phyloP scores from a whole-genome alignment of 2,113 vertebrate species.

The Neolamprologus toae region DNA sequence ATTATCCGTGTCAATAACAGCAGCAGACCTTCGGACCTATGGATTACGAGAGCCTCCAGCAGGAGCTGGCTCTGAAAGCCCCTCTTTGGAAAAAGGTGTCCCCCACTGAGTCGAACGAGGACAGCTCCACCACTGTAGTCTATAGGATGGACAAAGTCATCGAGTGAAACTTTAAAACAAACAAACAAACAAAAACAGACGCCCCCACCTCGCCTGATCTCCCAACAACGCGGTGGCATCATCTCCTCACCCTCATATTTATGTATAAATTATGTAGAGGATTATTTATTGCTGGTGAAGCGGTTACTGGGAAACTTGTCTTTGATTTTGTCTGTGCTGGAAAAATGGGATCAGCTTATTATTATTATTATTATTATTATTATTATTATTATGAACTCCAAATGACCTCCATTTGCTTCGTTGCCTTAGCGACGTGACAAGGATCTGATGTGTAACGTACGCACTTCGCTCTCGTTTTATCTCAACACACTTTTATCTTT shows the following conservation, averaged over 20 bases:
- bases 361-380: background rate
- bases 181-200: background rate
- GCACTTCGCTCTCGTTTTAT: background rate
- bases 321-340: background rate
- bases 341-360: background rate
- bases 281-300: conserved; percentile 55
- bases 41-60: conserved; percentile 98
- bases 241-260: conserved; percentile 12
- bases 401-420: background rate
- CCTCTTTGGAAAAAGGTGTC: conserved; percentile 97
- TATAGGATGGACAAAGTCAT: conserved; percentile 93
- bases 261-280: conserved; percentile 25
- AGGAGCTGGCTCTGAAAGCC: conserved; percentile 97
- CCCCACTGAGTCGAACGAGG: conserved; percentile 86
- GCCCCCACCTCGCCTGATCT: background rate
- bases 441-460: background rate
- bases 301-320: background rate
- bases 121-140: conserved; percentile 96
- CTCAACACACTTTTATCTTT: background rate
- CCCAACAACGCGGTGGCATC: background rate
- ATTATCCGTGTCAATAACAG: conserved; percentile 91
- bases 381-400: background rate
- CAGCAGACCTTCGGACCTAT: conserved; percentile 86
- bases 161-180: conserved; percentile 61
- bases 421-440: background rate